These are phyloP conservation scores for Polymixis lichenea DNA, from an alignment of 2,888 invertebrate genomes.

Conservation along the genomic window DNA sequence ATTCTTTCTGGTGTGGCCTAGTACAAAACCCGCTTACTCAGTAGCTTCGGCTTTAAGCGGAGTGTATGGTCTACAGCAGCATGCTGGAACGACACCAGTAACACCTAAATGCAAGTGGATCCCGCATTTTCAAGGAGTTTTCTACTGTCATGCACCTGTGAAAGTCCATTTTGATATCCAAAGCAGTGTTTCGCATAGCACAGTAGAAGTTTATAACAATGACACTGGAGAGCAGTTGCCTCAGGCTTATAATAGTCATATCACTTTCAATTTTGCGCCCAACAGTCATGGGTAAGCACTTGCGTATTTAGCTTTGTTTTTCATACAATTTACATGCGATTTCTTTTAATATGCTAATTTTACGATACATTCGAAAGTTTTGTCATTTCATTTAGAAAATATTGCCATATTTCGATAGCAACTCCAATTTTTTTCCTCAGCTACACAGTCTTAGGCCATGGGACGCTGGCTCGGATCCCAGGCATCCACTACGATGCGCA, in stretches of 20 bases:
- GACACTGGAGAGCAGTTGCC: conserved; percentile 79
- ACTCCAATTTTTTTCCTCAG: conserved; percentile 64
- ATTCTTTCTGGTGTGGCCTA: conserved; percentile 83
- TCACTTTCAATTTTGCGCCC: conserved; percentile 80
- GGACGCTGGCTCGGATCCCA: conserved; percentile 69
- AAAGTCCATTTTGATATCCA: conserved; percentile 84
- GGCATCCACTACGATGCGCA: conserved; percentile 72
- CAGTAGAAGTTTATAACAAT: conserved; percentile 81
- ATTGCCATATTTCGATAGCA: neutral
- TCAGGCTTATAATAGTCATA: conserved; percentile 79
- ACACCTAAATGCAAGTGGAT: conserved; percentile 83
- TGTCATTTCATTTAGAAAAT: too few relatives aligned
- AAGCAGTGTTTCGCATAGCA: conserved; percentile 74
- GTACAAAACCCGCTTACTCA: conserved; percentile 80
- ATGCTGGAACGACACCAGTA: conserved; percentile 71
- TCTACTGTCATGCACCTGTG: conserved; percentile 80
- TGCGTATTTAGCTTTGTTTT: neutral
- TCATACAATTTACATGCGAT: too few relatives aligned
- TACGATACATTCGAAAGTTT: too few relatives aligned
- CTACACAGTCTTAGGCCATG: conserved; percentile 83
- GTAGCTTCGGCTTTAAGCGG: conserved; percentile 83
- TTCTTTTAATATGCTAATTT: too few relatives aligned
- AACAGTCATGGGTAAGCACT: conserved; percentile 79
- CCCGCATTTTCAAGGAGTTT: conserved; percentile 84
- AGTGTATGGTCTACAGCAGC: conserved; percentile 76